Percentiles rank a stretch among this genome's conserved stretches.
Conservation (phyloP, 64 coral and sea anemone species). For the Montipora capricornis region DNA sequence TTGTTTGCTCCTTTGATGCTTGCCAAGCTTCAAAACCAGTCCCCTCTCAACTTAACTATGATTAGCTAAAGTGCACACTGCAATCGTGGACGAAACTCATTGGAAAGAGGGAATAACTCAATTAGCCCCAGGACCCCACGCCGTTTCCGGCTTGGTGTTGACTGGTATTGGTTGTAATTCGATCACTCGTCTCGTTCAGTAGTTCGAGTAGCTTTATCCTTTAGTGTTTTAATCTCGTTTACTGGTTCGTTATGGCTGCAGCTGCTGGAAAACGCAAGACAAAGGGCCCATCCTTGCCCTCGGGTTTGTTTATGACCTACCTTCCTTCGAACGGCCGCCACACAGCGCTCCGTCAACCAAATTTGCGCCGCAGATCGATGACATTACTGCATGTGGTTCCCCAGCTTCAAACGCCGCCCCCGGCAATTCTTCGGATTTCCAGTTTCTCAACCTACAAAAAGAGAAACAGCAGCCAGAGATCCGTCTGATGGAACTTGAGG, state of each 20-base stretch:
- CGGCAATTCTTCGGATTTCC: not conserved
- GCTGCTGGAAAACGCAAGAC: not conserved
- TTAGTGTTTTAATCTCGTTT: not conserved
- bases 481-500: not conserved
- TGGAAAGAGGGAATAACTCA: too few species aligned
- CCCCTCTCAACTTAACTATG: too few species aligned
- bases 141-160: too few species aligned
- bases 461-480: conserved; percentile 5
- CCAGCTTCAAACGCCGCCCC: not conserved
- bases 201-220: not conserved
- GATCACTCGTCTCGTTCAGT: too few species aligned
- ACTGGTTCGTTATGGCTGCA: not conserved
- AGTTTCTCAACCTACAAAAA: not conserved
- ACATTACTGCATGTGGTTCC: not conserved
- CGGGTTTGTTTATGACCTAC: not conserved
- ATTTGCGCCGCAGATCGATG: not conserved
- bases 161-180: too few species aligned
- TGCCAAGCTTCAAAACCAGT: too few species aligned
- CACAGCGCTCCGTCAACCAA: not conserved
- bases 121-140: too few species aligned
- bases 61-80: too few species aligned
- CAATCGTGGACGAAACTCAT: too few species aligned
- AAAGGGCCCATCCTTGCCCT: not conserved
- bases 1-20: too few species aligned
- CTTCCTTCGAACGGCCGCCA: not conserved